Conservation (phyloP, 2,888 invertebrate species). For the Tetranychus piercei region DNA sequence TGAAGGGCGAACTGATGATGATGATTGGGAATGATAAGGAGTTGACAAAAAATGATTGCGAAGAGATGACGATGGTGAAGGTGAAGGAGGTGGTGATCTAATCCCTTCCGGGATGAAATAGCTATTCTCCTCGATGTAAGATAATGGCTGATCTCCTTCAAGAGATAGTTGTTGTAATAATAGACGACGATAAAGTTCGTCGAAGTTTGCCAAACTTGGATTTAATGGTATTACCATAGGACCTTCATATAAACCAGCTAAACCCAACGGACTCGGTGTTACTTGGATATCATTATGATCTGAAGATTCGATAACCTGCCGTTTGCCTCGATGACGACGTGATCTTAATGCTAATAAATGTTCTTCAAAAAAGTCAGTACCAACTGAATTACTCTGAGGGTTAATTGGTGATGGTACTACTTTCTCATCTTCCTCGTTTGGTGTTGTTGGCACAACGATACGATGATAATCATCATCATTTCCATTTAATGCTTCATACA, state of each 20-base stretch:
- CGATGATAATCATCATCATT: neutral
- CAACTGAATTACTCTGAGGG: neutral
- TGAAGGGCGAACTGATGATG: neutral
- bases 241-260: neutral
- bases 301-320: neutral
- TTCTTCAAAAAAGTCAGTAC: slow-evolving; percentile 3
- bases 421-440: neutral
- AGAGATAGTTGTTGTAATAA: neutral
- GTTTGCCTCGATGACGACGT: neutral
- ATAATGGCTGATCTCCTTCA: neutral
- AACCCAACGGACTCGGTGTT: neutral
- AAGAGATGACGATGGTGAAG: neutral
- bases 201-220: neutral
- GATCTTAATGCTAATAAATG: neutral
- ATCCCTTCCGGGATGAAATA: neutral
- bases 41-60: neutral
- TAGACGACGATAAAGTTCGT: neutral
- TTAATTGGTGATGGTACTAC: neutral
- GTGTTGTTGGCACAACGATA: neutral
- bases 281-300: neutral
- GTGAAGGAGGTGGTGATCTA: neutral
- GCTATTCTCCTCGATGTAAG: neutral
- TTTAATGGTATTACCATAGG: neutral
- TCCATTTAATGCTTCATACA: neutral
- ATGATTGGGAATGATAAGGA: neutral